A percentile compares a stretch with the other conserved stretches of the same genome.
Evolutionary conservation across 1,140 invertebrate species (phyloP).

Genomic region (Caenorhabditis latens): DNA sequence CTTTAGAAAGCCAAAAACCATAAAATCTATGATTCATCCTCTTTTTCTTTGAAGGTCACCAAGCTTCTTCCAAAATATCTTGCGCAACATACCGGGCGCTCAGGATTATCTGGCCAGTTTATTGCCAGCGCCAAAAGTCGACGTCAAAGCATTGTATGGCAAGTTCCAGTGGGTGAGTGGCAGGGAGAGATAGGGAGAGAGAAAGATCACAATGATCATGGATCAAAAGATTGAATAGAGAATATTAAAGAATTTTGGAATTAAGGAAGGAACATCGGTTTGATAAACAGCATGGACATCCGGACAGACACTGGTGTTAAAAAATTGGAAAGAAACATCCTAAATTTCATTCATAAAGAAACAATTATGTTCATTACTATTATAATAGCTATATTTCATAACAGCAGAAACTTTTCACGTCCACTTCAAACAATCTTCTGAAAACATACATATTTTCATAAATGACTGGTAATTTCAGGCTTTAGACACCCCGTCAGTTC

Average conservation of each 20-base stretch:
- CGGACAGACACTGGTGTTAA: too few species aligned
- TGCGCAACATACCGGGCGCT: constrained; percentile 64
- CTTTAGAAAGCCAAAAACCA: not conserved
- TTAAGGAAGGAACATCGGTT: too few species aligned
- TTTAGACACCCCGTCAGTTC: constrained; percentile 62
- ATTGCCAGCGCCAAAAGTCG: constrained; percentile 53
- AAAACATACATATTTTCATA: too few species aligned
- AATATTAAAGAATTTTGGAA: too few species aligned
- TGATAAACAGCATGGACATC: too few species aligned
- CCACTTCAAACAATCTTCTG: too few species aligned
- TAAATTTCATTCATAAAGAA: too few species aligned
- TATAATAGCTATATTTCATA: too few species aligned
- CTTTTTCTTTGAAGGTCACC: constrained; percentile 57
- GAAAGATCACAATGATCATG: not conserved
- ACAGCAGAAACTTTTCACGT: too few species aligned
- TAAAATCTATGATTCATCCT: not conserved
- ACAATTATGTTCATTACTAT: too few species aligned
- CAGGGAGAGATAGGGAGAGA: too few species aligned
- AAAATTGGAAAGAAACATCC: too few species aligned
- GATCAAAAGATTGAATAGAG: not conserved
- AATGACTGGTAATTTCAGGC: constrained; percentile 30
- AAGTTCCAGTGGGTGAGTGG: constrained; percentile 61
- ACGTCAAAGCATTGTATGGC: constrained; percentile 57
- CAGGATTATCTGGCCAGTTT: constrained; percentile 64
- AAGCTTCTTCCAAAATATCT: constrained; percentile 62